phyloP scores from a whole-genome alignment of 53 echinoderm and acorn worm genomes.

The Crossaster papposus region DNA sequence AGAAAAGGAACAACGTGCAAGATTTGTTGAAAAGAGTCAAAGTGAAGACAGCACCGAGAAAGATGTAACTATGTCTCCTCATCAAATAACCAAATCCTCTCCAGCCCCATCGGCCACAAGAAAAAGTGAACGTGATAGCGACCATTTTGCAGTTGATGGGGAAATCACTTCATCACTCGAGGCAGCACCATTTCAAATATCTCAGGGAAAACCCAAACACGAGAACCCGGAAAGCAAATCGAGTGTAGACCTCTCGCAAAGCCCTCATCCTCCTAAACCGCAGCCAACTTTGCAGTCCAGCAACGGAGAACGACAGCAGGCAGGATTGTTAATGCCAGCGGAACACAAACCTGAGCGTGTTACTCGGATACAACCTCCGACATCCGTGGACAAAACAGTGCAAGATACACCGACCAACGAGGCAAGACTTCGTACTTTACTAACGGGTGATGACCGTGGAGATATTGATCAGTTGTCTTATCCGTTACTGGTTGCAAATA shows the following conservation, averaged over 20 bases:
- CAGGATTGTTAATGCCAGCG: neutral
- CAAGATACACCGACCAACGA: neutral
- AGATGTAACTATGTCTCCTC: neutral
- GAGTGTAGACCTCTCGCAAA: neutral
- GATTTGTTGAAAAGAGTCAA: neutral
- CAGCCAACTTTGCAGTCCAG: neutral
- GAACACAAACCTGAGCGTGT: neutral
- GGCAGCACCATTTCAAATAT: neutral
- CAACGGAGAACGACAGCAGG: neutral
- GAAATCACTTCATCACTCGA: neutral
- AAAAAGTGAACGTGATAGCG: neutral
- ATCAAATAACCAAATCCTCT: neutral
- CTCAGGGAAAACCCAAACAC: neutral
- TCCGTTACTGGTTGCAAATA: conserved; percentile 70
- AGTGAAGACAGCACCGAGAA: neutral
- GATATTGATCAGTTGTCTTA: conserved; percentile 62
- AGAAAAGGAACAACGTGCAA: neutral
- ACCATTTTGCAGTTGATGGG: neutral
- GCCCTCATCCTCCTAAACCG: neutral
- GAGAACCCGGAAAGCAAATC: neutral
- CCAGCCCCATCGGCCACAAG: neutral
- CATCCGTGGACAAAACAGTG: neutral
- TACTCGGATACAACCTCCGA: neutral
- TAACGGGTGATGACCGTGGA: conserved; percentile 64
- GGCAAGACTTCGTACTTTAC: conserved; percentile 50